Percentiles rank a stretch among this genome's conserved stretches.
Evolutionary conservation across 1,140 invertebrate species (phyloP).

Genomic region (Hylaeus anthracinus): DNA sequence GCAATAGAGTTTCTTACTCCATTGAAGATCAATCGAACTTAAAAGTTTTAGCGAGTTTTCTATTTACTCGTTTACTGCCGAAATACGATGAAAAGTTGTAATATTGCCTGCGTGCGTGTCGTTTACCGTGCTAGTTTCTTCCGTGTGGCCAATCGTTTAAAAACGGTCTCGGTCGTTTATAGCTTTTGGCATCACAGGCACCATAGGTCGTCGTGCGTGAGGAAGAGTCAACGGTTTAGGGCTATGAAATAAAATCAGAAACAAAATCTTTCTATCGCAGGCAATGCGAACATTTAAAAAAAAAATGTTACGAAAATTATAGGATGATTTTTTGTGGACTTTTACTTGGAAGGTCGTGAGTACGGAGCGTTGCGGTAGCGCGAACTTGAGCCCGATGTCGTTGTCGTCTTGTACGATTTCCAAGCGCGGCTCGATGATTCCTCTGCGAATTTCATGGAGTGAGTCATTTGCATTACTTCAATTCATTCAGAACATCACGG

Average conservation of each 20-base stretch:
- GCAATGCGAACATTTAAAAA: neutral
- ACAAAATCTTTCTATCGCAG: conserved; percentile 9
- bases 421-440: conserved; percentile 79
- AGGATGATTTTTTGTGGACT: conserved; percentile 48
- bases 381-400: conserved; percentile 77
- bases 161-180: conserved; percentile 52
- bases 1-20: neutral
- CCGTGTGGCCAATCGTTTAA: conserved; percentile 30
- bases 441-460: conserved; percentile 79
- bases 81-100: conserved; percentile 30
- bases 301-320: conserved; percentile 23
- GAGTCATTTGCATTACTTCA: conserved; percentile 69
- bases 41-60: neutral
- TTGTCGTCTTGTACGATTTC: conserved; percentile 81
- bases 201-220: conserved; percentile 48
- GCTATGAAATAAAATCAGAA: conserved; percentile 57
- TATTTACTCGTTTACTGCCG: conserved; percentile 2
- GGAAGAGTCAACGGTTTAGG: conserved; percentile 53
- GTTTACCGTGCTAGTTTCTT: conserved; percentile 52
- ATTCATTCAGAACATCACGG: conserved; percentile 21
- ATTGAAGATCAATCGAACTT: too few species aligned
- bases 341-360: conserved; percentile 79
- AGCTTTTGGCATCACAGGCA: conserved; percentile 50
- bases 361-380: conserved; percentile 78
- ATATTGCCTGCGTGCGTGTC: conserved; percentile 18